Base-by-base conservation (phyloP, 2,888 invertebrate genomes). In the Troides oblongomaculatus region DNA sequence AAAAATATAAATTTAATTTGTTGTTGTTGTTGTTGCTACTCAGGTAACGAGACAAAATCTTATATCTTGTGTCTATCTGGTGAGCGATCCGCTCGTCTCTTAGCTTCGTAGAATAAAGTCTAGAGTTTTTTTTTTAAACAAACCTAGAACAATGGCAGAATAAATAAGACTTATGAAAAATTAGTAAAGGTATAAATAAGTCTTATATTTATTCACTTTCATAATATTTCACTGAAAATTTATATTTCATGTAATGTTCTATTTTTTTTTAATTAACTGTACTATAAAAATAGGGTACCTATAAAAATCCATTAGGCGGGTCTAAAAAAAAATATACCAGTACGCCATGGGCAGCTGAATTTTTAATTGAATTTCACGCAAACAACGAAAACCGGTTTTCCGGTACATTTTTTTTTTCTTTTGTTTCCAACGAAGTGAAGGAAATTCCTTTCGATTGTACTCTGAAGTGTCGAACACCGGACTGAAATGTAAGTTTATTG, bases 351-450 rank as follows among this genome's bases (percentile, higher is more conserved):
- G 64, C 58, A 69, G 69, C 61, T 65, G 69, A 64, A 69, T 62
- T 69, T 67, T 69, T 69, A 69, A 69, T 69, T 64, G 69, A 69
- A 69, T 69, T 69, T 69, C 57, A 69, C 56, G 64, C 69, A 69
- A 65, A 65, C 69, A 69, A 69, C 65, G 57, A 62, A 65, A 69
- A 65, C 69, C 65, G 25, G 62, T 57, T 69, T 65, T 30, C 61
- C 60, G 12, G 30, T 10, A 46, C 14, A 46, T 46, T 46, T 46
- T 46, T 46, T 46, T 69, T 64, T 46, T 46, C 14, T 64, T 64
- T 56, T 56, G 56, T 56, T 64, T 64, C 17, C 53, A 56, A 8
- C 25, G 43, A 64, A 56, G 53, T 56, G 36, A 18, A 14, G 50
- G 53, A 64, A 67, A 60, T 68, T 61, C 56, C 30, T 61, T 64